These are phyloP conservation scores for Aphelenchoides bicaudatus DNA, from an alignment of 2,888 invertebrate genomes.

Conservation along the genomic window DNA sequence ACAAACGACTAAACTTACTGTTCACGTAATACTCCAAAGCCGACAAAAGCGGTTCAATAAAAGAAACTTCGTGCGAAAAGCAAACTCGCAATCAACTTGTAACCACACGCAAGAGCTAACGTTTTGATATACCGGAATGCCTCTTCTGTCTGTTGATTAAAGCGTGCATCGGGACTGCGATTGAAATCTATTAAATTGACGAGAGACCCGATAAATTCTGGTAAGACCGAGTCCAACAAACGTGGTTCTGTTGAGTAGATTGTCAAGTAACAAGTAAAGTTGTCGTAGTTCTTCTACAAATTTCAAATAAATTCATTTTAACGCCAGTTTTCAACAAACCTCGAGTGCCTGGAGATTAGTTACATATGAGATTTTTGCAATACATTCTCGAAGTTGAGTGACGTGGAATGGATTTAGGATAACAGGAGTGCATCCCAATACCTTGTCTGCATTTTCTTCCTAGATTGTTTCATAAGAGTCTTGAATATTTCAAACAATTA, in stretches of 20 bases:
- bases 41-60: constrained; percentile 40
- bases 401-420: constrained; percentile 9
- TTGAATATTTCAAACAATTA: neutral
- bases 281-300: constrained; percentile 28
- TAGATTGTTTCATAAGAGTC: neutral
- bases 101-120: constrained; percentile 34
- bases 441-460: constrained; percentile 7
- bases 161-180: neutral
- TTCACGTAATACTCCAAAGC: constrained; percentile 35
- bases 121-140: constrained; percentile 23
- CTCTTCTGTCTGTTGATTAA: constrained; percentile 18
- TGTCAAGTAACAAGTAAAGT: constrained; percentile 30
- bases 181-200: constrained; percentile 32
- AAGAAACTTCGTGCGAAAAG: constrained; percentile 46
- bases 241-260: constrained; percentile 41
- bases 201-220: constrained; percentile 37
- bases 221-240: constrained; percentile 48
- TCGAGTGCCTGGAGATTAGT: too few relatives aligned
- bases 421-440: constrained; percentile 3
- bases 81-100: constrained; percentile 37
- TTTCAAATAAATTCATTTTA: too few relatives aligned
- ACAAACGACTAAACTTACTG: neutral
- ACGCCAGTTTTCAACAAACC: too few relatives aligned
- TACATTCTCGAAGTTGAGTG: constrained; percentile 2
- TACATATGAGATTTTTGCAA: neutral